phyloP scores from a whole-genome alignment of 2,888 invertebrate species.

The Protophormia terraenovae region DNA sequence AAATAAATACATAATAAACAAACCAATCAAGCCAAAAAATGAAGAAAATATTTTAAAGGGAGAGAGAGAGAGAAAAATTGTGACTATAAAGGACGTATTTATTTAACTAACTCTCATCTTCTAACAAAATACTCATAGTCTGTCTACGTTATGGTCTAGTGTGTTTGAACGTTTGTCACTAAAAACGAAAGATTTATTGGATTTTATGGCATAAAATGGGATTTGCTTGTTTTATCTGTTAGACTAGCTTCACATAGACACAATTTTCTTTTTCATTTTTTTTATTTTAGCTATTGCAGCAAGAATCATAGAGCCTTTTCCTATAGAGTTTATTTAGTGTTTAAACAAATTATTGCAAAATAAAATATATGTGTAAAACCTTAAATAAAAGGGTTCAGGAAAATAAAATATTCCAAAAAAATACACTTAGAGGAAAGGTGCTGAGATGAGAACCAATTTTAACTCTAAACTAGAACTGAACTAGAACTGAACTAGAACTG shows the following conservation, averaged over 20 bases:
- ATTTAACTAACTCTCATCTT: constrained; percentile 21
- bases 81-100: background rate
- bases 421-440: background rate
- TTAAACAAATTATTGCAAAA: background rate
- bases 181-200: constrained; percentile 74
- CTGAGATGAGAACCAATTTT: no score
- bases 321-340: background rate
- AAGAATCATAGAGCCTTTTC: background rate
- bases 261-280: background rate
- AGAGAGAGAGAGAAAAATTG: background rate
- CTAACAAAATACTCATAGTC: background rate
- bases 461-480: no score
- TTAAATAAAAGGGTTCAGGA: constrained; percentile 6
- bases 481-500: no score
- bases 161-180: constrained; percentile 33
- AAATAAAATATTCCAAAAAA: background rate
- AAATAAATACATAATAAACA: constrained; percentile 61
- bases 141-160: background rate
- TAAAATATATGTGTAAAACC: background rate
- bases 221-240: constrained; percentile 54
- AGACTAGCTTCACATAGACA: background rate
- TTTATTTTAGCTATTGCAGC: background rate
- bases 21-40: constrained; percentile 48
- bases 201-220: constrained; percentile 73
- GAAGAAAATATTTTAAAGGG: background rate